Percentiles rank a stretch among this genome's conserved stretches.
phyloP scores from a whole-genome alignment of 1,140 invertebrate genomes.

The Drosophila equinoxialis region DNA sequence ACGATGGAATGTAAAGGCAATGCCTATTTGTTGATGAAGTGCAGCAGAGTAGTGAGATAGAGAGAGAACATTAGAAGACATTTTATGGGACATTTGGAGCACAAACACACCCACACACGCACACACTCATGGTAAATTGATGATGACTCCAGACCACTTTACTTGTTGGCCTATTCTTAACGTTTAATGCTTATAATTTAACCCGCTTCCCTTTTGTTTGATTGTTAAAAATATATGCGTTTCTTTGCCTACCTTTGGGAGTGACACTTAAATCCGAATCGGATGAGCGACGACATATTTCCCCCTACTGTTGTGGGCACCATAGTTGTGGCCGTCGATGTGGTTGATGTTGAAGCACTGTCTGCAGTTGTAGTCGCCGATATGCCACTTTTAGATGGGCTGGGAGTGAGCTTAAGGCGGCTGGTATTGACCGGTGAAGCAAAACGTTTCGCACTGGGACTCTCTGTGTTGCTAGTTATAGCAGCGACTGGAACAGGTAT shows the following conservation, averaged over 20 bases:
- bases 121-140: constrained; percentile 28
- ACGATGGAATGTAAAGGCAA: constrained; percentile 61
- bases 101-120: constrained; percentile 33
- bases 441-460: constrained; percentile 54
- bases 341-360: constrained; percentile 68
- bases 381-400: constrained; percentile 75
- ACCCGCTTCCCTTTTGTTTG: neutral
- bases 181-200: neutral
- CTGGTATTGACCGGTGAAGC: constrained; percentile 59
- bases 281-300: constrained; percentile 91
- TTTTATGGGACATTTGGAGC: constrained; percentile 37
- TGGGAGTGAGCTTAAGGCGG: constrained; percentile 70
- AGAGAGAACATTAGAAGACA: constrained; percentile 67
- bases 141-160: neutral
- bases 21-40: constrained; percentile 52
- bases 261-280: constrained; percentile 96
- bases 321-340: constrained; percentile 75
- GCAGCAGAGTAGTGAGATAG: constrained; percentile 68
- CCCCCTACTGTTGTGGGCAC: constrained; percentile 63
- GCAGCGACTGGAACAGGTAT: constrained; percentile 28
- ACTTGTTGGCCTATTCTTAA: neutral
- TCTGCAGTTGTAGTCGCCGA: constrained; percentile 65
- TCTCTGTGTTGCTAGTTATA: constrained; percentile 54
- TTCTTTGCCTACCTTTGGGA: constrained; percentile 90
- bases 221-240: no score